These are phyloP conservation scores for Phaonia tiefii DNA, from an alignment of 2,888 invertebrate species.

Conservation along the genomic window DNA sequence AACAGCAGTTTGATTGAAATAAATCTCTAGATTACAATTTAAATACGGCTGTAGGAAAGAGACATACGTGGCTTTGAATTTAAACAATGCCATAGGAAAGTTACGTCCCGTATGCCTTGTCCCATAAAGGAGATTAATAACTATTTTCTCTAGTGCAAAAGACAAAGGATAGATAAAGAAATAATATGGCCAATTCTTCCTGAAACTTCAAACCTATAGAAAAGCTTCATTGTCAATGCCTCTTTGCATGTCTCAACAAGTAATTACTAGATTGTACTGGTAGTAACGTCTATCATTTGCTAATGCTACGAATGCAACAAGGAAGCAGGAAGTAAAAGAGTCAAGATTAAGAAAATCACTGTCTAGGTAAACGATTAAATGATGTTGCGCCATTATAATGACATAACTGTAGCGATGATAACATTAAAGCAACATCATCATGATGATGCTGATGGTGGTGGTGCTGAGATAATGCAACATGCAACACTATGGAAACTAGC, in stretches of 20 bases:
- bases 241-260: slow-evolving; percentile 7
- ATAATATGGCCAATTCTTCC: too few relatives aligned
- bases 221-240: too few relatives aligned
- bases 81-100: too few relatives aligned
- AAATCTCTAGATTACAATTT: too few relatives aligned
- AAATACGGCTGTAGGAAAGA: too few relatives aligned
- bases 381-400: slow-evolving; percentile 18
- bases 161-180: too few relatives aligned
- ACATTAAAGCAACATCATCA: slow-evolving; percentile 6
- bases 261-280: slow-evolving; percentile 26
- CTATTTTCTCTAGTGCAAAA: too few relatives aligned
- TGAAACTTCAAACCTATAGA: too few relatives aligned
- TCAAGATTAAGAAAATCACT: slow-evolving; percentile 35
- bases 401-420: slow-evolving; percentile 17
- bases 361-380: slow-evolving; percentile 46
- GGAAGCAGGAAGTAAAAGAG: slow-evolving; percentile 15
- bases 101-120: too few relatives aligned
- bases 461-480: background rate
- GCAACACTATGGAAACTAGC: background rate
- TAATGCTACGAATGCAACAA: background rate
- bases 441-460: background rate
- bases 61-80: too few relatives aligned
- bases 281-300: background rate
- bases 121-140: too few relatives aligned
- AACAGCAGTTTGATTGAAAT: too few relatives aligned